Evolutionary conservation across 2,797 vertebrate species (phyloP), one percentile per base, ranked within the genome.

Genomic region (Aratinga solstitialis): DNA sequence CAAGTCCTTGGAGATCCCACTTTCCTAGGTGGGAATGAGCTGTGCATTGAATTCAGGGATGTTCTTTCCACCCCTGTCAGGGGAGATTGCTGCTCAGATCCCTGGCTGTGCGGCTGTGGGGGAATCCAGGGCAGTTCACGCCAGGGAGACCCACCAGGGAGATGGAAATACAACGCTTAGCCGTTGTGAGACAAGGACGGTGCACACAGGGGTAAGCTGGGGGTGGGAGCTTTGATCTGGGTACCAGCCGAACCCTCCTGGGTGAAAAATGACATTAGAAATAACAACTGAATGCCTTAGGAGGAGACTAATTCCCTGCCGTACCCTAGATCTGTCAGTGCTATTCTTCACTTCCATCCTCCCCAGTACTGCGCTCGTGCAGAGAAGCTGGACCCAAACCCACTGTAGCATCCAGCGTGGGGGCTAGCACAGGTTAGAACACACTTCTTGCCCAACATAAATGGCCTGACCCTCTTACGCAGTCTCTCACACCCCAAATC

Each of bases 21-120:
- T 43, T 72, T 50, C 66, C 53, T 42, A n/a, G 79, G 43, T 38
- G 40, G 72, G 40, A 84, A 26, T 0, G 8, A 51, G 72, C 29
- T 59, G 72, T 3, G 4, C 12, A 3, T 21, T 0, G 0, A 2
- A 4, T 20, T 38, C 17, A 47, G 38, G 4, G 2, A 77, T 48
- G 56, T 12, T 45, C 47, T 48, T 82, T 40, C 50, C 76, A 72
- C 30, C 38, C 47, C 61, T 9, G 2, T 21, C 63, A 38, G 71
- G 51, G 84, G 62, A 91, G 30, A 7, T 27, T 72, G 80, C 88
- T 10, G 20, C 69, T 78, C 20, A 7, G 47, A 74, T 54, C 48
- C 51, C 36, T n/a, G 77, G 32, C 48, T 27, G 27, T 45, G 92
- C 76, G 38, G 51, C 61, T 22, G 34, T 0, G 8, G 50, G 71